Evolutionary conservation across 2,888 invertebrate genomes (phyloP), one percentile per base, ranked within the genome.

Genomic region (Drosophila crucigera): DNA sequence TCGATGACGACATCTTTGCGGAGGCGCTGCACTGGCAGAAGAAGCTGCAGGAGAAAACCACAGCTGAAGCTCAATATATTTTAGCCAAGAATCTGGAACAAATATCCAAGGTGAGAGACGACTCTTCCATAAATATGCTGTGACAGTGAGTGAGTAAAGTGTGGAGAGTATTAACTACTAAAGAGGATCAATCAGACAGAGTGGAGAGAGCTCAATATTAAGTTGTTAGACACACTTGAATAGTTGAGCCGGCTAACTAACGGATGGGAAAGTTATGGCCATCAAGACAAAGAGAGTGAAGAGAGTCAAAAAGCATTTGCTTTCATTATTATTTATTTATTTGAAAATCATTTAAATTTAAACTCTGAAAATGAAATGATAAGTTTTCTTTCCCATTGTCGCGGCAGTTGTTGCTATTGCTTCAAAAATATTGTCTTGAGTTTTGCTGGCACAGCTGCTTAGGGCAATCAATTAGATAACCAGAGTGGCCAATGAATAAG

Each of bases 81-180:
- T 95, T 97, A 75, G 95, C 96, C 89, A 95, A 96, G 79, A 97
- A 97, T 94, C 94, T 97, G 83, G 95, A 97, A 93, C 95, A 97
- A 93, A 96, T 97, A 88, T 95, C 96, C 73, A 97, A 96, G 95
- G 97, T 96, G 93, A 91, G 74, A 4, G 47, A 5, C 10, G 39
- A 3, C 28, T 50, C 19, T 30, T 5, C 3, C 19, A 19, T 5
- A 10, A 19, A 28, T 28, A 14, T 6, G 25, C 50, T 30, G 28
- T 2, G 28, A 19, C 2, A 22, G 22, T 22, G 22, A 22, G 11
- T 22, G 16, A 30, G 11, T 19, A 6, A 0, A 5, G 22, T 22
- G 11, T 14, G 5, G 22, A 22, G 43, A 4, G 41, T 19, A 37
- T 16, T 37, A 19, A 19, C 6, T 19, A 2, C 37, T 7, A 16